These are phyloP conservation scores for Calephelis perditalis DNA, from an alignment of 2,888 invertebrate species.

Conservation along the genomic window DNA sequence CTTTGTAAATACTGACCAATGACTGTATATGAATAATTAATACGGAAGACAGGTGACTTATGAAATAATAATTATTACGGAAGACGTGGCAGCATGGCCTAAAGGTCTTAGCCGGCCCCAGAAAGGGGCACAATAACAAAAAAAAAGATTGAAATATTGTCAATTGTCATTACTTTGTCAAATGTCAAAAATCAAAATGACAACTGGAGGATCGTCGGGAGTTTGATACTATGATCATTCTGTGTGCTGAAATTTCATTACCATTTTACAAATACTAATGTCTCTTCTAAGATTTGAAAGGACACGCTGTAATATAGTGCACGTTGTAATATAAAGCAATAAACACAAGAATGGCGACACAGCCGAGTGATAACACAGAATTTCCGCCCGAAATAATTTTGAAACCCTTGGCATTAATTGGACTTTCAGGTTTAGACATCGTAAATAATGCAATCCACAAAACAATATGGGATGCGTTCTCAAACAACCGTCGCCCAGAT, in stretches of 20 bases:
- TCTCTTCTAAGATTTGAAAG: not conserved
- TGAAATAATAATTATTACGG: too few relatives aligned
- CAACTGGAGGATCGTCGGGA: not conserved
- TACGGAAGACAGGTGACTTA: too few relatives aligned
- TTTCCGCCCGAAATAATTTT: conserved; percentile 91
- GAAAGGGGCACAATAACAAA: too few relatives aligned
- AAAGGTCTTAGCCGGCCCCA: too few relatives aligned
- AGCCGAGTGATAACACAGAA: conserved; percentile 78
- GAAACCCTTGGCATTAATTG: conserved; percentile 91
- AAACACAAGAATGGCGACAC: conserved; percentile 65
- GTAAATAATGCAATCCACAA: conserved; percentile 91
- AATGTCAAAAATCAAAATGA: not conserved
- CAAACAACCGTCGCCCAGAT: conserved; percentile 87
- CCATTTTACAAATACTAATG: conserved; percentile 2
- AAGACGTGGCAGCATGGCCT: too few relatives aligned
- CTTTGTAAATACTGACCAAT: too few relatives aligned
- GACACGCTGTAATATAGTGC: not conserved
- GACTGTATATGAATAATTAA: too few relatives aligned
- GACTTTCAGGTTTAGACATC: conserved; percentile 92
- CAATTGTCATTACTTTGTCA: too few relatives aligned
- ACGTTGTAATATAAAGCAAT: too few relatives aligned
- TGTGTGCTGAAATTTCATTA: not conserved
- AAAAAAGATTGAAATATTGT: too few relatives aligned
- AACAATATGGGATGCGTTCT: conserved; percentile 95
- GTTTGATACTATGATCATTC: not conserved